Evolutionary conservation across 2,113 vertebrate species (phyloP), one percentile per base, ranked within the genome.

Genomic region (Tauraco erythrolophus): DNA sequence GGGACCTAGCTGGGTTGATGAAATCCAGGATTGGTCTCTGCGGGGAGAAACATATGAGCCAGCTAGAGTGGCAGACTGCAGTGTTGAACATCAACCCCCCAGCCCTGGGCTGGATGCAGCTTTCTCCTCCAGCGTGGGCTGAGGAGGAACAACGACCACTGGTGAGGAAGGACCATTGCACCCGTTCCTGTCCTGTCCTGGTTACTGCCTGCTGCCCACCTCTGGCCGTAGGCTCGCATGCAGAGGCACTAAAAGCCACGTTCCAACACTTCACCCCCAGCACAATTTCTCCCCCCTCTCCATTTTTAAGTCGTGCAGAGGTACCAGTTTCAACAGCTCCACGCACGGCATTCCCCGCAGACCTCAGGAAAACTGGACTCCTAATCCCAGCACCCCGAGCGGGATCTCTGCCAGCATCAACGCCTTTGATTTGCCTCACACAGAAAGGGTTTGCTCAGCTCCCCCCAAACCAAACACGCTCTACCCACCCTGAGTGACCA

Each of bases 141-240:
- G 48, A 48, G 30, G 30, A 53, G 25, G 31, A 60, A 23, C 1
- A 19, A 88, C 33, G 78, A 33, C 7, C 6, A 2, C 18, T 48
- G 33, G 15, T 57, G 46, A 30, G 23, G 18, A 7, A 87, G 31
- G 31, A 30, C 11, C 2, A 2, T 2, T 19, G 15, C 18, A 76
- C 15, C 61, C 27, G 23, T 31, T 65, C 51, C 41, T 56, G 22
- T 12, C 33, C 6, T 7, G 14, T 12, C 71, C 50, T 35, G 54
- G 43, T n/a, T 10, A 19, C 1, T 39, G 11, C 22, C 43, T 7
- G 16, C 46, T 46, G 39, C 58, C 37, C 64, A 43, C 21, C 41
- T 71, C 75, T 50, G 30, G 13, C 35, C 0, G 0, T 1, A 27
- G 16, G 33, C 23, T 56, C 11, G 41, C 21, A 0, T 5, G 8